phyloP scores from a whole-genome alignment of 2,797 vertebrate genomes.

The Rhinoraja longicauda region DNA sequence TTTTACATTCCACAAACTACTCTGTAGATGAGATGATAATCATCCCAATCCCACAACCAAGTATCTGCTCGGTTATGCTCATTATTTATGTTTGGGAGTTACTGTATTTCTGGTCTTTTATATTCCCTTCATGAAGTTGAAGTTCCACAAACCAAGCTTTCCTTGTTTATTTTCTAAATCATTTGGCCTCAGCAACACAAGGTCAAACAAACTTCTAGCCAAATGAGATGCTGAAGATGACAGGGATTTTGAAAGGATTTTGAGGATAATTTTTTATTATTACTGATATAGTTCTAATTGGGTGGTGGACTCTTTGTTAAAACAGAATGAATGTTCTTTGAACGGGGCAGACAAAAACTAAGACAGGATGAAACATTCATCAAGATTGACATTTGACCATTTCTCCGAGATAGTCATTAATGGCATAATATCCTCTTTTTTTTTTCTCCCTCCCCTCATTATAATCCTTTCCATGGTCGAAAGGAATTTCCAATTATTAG shows the following conservation, averaged over 20 bases:
- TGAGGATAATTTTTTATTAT: neutral
- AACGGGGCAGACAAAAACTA: neutral
- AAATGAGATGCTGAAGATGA: neutral
- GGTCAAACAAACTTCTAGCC: too few relatives aligned
- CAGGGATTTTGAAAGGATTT: neutral
- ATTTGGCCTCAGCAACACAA: neutral
- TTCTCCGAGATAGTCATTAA: neutral
- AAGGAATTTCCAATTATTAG: neutral
- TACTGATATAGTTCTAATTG: neutral
- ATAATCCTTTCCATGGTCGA: too few relatives aligned
- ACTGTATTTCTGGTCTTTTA: neutral
- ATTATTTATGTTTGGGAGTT: neutral
- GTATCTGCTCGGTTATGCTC: neutral
- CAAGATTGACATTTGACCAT: neutral
- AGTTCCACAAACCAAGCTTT: neutral
- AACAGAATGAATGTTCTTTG: neutral
- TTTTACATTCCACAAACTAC: neutral
- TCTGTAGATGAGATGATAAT: neutral
- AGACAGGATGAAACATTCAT: neutral
- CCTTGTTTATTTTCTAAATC: neutral
- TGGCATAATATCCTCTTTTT: too few relatives aligned
- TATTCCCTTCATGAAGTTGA: neutral
- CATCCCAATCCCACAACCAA: too few relatives aligned
- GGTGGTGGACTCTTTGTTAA: neutral
- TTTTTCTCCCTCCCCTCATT: too few relatives aligned